Evolutionary conservation across 2,113 vertebrate genomes (phyloP).

Genomic region (Scopus umbretta): DNA sequence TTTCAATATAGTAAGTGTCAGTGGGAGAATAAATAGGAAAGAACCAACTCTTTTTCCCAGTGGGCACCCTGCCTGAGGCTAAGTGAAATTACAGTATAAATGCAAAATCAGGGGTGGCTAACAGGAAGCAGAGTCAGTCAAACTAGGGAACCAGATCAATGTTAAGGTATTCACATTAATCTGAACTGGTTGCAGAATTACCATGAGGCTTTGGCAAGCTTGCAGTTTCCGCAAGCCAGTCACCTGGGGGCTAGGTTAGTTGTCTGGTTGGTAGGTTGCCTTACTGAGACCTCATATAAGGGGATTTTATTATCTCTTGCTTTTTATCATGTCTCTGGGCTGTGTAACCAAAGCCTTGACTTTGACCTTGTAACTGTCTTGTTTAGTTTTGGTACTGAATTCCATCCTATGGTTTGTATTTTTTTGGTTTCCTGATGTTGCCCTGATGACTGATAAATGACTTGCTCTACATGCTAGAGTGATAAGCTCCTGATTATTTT

Average conservation of each 20-base stretch:
- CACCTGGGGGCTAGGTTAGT: neutral
- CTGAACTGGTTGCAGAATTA: neutral
- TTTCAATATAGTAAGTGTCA: neutral
- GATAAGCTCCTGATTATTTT: neutral
- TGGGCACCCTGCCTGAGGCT: neutral
- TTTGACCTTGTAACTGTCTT: neutral
- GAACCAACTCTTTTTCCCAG: neutral
- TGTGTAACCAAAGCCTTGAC: neutral
- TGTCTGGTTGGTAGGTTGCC: neutral
- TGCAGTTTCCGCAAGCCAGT: neutral
- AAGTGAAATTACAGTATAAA: fast-evolving
- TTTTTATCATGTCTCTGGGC: neutral
- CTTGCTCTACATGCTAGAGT: neutral
- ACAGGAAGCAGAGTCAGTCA: neutral
- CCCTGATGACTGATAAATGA: neutral
- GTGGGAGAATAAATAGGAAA: neutral
- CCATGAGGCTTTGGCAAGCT: neutral
- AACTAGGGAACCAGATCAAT: neutral
- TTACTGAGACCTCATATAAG: neutral
- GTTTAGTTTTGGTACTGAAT: neutral
- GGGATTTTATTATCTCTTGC: neutral
- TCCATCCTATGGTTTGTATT: neutral
- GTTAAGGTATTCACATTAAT: neutral
- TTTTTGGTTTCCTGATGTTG: neutral
- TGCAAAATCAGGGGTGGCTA: neutral